These are phyloP conservation scores for Sebastes trivittatus DNA, from an alignment of 2,797 vertebrate species.

Conservation along the genomic window DNA sequence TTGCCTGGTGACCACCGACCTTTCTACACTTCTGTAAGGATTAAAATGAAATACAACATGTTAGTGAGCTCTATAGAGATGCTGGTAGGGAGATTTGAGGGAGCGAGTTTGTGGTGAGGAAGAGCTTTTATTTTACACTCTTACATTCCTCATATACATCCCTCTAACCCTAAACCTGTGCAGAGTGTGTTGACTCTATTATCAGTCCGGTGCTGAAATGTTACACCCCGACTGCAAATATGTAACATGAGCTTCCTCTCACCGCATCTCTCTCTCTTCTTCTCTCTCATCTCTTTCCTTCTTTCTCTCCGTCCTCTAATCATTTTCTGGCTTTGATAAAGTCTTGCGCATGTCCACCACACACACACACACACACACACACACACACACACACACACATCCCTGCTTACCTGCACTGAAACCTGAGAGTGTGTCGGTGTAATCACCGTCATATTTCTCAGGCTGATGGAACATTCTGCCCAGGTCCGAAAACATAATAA, in stretches of 20 bases:
- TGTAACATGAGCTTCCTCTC: slow-evolving; percentile 65
- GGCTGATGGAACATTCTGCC: slow-evolving; percentile 72
- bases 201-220: slow-evolving; percentile 73
- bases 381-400: slow-evolving; percentile 11
- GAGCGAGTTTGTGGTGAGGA: slow-evolving; percentile 7
- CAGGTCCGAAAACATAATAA: slow-evolving; percentile 64
- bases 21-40: neutral
- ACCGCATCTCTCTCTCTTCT: slow-evolving; percentile 18
- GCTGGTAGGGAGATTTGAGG: neutral
- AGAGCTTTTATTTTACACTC: slow-evolving; percentile 52
- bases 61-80: neutral
- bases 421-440: slow-evolving; percentile 56
- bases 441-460: slow-evolving; percentile 73
- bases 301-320: neutral
- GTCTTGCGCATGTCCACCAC: slow-evolving; percentile 14
- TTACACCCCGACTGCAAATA: slow-evolving; percentile 74
- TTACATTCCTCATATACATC: slow-evolving; percentile 82
- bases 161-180: slow-evolving; percentile 64
- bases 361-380: slow-evolving; percentile 12
- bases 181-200: slow-evolving; percentile 73
- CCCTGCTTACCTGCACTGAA: slow-evolving; percentile 41
- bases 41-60: neutral
- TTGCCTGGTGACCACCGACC: neutral
- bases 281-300: neutral
- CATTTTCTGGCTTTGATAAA: neutral